Evolutionary conservation across 1,140 invertebrate species (phyloP).

Genomic region (Theocolax elegans): DNA sequence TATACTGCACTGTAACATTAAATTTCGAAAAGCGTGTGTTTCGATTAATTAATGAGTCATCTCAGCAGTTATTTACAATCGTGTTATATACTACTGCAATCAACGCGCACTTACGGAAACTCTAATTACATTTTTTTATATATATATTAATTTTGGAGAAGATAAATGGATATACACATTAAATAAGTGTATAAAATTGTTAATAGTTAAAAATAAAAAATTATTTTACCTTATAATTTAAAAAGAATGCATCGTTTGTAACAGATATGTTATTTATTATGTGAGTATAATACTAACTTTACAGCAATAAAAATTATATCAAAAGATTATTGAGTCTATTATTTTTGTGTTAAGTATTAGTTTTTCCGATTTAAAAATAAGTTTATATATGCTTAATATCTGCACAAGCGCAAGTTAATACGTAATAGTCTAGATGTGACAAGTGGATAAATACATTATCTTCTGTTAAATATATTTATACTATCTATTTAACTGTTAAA

Average conservation of each 20-base stretch:
- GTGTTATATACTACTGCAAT: slow-evolving; percentile 13
- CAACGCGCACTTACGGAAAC: slow-evolving; percentile 5
- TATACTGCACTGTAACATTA: slow-evolving; percentile 11
- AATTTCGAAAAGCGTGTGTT: not conserved
- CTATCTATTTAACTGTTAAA: no score
- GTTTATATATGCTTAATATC: no score
- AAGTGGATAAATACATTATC: no score
- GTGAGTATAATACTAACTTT: slow-evolving; percentile 44
- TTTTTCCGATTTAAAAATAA: no score
- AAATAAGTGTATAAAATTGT: slow-evolving; percentile 40
- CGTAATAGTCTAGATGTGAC: no score
- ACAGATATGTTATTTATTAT: slow-evolving; percentile 43
- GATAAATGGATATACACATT: slow-evolving; percentile 23
- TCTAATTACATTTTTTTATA: slow-evolving; percentile 27
- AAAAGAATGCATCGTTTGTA: slow-evolving; percentile 40
- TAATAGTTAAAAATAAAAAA: slow-evolving; percentile 31
- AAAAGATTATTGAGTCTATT: slow-evolving; percentile 22
- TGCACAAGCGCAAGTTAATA: no score
- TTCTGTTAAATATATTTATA: no score
- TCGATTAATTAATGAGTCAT: slow-evolving; percentile 4
- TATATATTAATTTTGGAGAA: slow-evolving; percentile 32
- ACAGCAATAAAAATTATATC: slow-evolving; percentile 44
- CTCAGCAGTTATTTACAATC: slow-evolving; percentile 1
- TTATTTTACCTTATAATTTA: slow-evolving; percentile 34
- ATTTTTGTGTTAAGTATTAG: no score